phyloP scores from a whole-genome alignment of 2,797 vertebrate species.

The Rhinoraja longicauda region DNA sequence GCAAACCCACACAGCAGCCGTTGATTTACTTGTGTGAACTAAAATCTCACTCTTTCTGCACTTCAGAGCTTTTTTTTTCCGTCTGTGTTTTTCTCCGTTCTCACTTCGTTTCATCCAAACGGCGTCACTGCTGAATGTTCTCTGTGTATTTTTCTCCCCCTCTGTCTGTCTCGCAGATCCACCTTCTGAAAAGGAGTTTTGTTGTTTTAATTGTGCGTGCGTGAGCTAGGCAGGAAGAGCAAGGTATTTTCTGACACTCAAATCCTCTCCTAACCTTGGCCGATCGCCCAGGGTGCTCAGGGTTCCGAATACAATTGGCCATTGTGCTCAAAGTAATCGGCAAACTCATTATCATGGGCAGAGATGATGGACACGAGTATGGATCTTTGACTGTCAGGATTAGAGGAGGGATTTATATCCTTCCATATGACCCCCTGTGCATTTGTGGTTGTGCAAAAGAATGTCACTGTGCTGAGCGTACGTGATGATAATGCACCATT shows the following conservation, averaged over 20 bases:
- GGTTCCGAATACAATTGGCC: neutral
- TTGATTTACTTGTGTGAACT: conserved; percentile 8
- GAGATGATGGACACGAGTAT: neutral
- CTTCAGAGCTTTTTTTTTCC: neutral
- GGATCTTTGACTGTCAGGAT: neutral
- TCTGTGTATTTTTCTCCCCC: neutral
- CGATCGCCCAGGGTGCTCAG: neutral
- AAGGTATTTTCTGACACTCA: conserved; percentile 28
- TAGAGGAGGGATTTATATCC: too few species aligned
- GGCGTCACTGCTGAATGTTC: neutral
- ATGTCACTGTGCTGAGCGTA: too few species aligned
- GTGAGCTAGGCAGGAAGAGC: neutral
- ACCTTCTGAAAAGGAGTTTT: neutral
- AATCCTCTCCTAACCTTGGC: neutral
- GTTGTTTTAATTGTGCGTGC: neutral
- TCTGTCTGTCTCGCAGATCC: neutral
- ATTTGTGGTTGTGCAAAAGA: too few species aligned
- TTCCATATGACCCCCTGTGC: too few species aligned
- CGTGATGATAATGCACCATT: too few species aligned
- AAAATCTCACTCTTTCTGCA: neutral
- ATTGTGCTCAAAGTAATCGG: neutral
- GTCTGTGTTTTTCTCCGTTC: neutral
- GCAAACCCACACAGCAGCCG: neutral
- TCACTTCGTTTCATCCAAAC: conserved; percentile 10
- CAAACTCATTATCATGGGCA: neutral